These are phyloP conservation scores for Eciton burchellii DNA, from an alignment of 1,140 invertebrate species.

Conservation along the genomic window DNA sequence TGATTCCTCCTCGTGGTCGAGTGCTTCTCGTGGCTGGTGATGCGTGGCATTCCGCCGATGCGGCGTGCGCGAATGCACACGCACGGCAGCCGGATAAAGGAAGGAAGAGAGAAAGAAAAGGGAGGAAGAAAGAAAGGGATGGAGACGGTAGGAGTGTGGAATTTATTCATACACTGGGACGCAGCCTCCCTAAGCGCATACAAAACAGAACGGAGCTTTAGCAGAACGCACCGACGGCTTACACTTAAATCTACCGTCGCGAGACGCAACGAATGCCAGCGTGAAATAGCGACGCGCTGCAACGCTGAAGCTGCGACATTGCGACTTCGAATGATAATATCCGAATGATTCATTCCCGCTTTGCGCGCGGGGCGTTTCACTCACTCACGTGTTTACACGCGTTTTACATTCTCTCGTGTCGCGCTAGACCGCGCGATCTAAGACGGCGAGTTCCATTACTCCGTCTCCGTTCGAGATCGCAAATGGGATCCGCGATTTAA, in stretches of 20 bases:
- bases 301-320: too few relatives aligned
- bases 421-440: neutral
- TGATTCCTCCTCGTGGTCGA: conserved; percentile 56
- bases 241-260: neutral
- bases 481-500: conserved; percentile 12
- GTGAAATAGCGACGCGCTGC: neutral
- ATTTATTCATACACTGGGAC: conserved; percentile 57
- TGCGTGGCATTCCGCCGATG: conserved; percentile 73
- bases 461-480: neutral
- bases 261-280: neutral
- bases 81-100: conserved; percentile 40
- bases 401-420: neutral
- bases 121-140: neutral
- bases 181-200: neutral
- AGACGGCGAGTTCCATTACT: neutral
- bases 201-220: conserved; percentile 15
- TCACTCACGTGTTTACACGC: neutral
- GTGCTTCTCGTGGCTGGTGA: conserved; percentile 65
- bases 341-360: neutral
- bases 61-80: conserved; percentile 54
- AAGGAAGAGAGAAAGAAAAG: neutral
- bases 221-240: neutral
- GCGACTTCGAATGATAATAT: neutral
- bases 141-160: neutral
- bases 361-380: neutral